Evolutionary conservation across 2,113 vertebrate species (phyloP).

Genomic region (Platysternon megacephalum): DNA sequence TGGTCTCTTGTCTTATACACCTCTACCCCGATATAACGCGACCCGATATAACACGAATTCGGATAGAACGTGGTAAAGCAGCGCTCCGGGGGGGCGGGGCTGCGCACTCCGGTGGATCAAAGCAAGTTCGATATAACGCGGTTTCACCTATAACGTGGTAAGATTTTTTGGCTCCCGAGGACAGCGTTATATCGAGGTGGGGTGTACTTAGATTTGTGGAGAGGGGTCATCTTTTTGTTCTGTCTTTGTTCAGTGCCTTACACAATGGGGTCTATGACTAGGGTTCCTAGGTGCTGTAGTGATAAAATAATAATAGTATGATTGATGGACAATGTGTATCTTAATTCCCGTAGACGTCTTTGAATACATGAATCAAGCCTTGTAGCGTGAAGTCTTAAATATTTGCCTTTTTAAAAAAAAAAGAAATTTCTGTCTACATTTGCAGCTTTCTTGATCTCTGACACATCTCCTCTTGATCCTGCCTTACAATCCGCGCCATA

Average conservation of each 20-base stretch:
- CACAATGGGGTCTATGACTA: not conserved
- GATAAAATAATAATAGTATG: not conserved
- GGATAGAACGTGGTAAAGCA: too few species aligned
- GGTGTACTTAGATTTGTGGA: not conserved
- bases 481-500: not conserved
- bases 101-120: too few species aligned
- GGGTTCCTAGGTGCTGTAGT: not conserved
- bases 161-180: too few species aligned
- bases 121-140: too few species aligned
- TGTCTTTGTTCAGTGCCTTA: not conserved
- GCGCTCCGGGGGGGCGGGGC: too few species aligned
- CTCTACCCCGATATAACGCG: too few species aligned
- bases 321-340: not conserved
- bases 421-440: fast-evolving
- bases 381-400: not conserved
- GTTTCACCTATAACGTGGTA: too few species aligned
- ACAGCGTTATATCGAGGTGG: too few species aligned
- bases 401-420: not conserved
- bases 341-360: conserved; percentile 10
- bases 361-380: not conserved
- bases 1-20: not conserved
- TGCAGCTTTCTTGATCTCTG: not conserved
- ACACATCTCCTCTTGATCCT: not conserved
- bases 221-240: not conserved
- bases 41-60: too few species aligned